These are phyloP conservation scores for Listrodromus nycthemerus DNA, from an alignment of 2,888 invertebrate species.

Conservation along the genomic window DNA sequence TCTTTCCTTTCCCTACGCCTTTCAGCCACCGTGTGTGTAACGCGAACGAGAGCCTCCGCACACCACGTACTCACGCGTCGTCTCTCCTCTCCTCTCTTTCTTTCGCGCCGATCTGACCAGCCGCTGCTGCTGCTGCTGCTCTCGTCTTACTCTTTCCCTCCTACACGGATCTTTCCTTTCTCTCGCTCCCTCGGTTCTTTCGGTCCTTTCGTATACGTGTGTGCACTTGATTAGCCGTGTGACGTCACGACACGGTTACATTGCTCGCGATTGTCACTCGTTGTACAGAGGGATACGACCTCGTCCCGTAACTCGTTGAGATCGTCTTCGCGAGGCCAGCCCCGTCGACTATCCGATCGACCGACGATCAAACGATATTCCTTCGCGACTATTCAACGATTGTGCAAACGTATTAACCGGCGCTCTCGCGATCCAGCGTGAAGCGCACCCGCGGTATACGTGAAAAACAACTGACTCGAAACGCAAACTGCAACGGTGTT, in stretches of 20 bases:
- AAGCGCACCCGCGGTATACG: slow-evolving; percentile 78
- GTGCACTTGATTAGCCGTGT: slow-evolving; percentile 83
- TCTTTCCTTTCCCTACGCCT: slow-evolving; percentile 59
- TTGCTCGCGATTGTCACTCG: slow-evolving; percentile 81
- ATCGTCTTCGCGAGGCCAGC: slow-evolving; percentile 32
- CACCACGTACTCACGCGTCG: slow-evolving; percentile 6
- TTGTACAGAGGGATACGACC: slow-evolving; percentile 61
- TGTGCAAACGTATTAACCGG: slow-evolving; percentile 49
- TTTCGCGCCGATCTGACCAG: slow-evolving; percentile 13
- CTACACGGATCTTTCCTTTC: slow-evolving; percentile 1
- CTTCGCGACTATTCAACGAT: background rate
- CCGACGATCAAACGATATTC: background rate
- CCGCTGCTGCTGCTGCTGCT: background rate
- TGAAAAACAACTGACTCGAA: slow-evolving; percentile 82
- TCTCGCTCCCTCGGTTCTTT: slow-evolving; percentile 49
- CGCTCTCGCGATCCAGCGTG: slow-evolving; percentile 69
- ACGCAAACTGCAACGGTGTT: slow-evolving; percentile 70
- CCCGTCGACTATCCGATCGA: slow-evolving; percentile 10
- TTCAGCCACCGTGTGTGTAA: slow-evolving; percentile 60
- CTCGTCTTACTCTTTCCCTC: slow-evolving; percentile 17
- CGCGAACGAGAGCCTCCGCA: background rate
- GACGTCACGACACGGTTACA: slow-evolving; percentile 83
- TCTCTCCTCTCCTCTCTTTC: slow-evolving; percentile 7
- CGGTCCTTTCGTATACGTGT: slow-evolving; percentile 73
- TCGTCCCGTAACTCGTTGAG: slow-evolving; percentile 60